Conservation (phyloP, 35 echinoderm and acorn worm genomes). For the Lytechinus pictus region DNA sequence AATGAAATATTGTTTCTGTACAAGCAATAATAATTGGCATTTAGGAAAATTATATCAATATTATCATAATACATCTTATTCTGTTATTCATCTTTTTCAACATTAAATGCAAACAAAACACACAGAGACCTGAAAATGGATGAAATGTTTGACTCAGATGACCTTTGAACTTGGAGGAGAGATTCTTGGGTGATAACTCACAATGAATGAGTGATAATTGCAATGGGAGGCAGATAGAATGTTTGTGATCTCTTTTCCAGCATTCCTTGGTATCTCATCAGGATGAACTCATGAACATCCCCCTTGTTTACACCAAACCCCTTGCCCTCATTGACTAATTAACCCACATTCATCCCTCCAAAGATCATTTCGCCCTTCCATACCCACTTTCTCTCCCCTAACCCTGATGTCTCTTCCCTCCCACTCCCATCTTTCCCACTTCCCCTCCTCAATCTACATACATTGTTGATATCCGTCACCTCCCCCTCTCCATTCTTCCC, state of each 20-base stretch:
- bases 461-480: too few species aligned
- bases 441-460: too few species aligned
- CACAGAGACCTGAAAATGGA: not conserved
- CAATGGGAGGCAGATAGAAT: not conserved
- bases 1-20: not conserved
- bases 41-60: not conserved
- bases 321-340: too few species aligned
- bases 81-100: not conserved
- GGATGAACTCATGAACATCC: not conserved
- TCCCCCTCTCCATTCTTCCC: too few species aligned
- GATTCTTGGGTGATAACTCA: not conserved
- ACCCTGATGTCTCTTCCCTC: too few species aligned
- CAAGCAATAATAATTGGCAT: not conserved
- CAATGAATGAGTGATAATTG: slow-evolving; percentile 11
- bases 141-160: not conserved
- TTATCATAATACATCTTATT: not conserved
- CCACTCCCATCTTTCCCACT: too few species aligned
- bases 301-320: not conserved
- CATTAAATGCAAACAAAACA: not conserved
- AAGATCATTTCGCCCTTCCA: too few species aligned
- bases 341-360: too few species aligned
- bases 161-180: not conserved
- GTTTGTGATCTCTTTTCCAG: not conserved
- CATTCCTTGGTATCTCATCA: slow-evolving; percentile 6
- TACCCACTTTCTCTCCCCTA: too few species aligned